Evolutionary conservation across 2,888 invertebrate genomes (phyloP), one percentile per base, ranked within the genome.

Genomic region (Dynastes maya): DNA sequence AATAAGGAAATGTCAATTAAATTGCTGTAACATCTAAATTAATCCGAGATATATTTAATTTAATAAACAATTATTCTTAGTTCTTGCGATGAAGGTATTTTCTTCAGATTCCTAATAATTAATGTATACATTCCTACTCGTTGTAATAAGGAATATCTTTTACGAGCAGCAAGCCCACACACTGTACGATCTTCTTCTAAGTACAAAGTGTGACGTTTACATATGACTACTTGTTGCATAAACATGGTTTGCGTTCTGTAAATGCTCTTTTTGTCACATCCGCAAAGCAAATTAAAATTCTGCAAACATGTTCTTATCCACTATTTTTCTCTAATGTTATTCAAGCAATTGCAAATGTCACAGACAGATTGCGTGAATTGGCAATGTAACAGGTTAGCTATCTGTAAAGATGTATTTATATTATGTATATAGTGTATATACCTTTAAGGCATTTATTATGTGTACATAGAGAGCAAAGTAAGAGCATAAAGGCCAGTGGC

Each of bases 191-290:
- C 45, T 72, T 72, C 58, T 22, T 58, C 40, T 32, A 72, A 58
- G 37, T 22, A 58, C 22, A 61, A 22, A 37, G 22, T 27, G 40
- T n/a, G 58, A 58, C 58, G 58, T 61, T 72, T 58, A 72, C 72
- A 58, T 72, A 72, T 58, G 58, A 58, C 58, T 72, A 40, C 72
- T 58, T 72, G 58, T 72, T 58, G 72, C 45, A 40, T 71, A 71
- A 71, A 71, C 71, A 71, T 55, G 16, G 58, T 37, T 72, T 72
- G 58, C 58, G 55, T n/a, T 58, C 53, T 32, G 32, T 71, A 53
- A 71, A 49, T 55, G 72, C 37, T 72, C 58, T 40, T 58, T 72
- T 32, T 72, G 22, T 58, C 58, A 53, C 70, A 70, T 70, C 53
- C 29, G 29, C 70, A 53, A 37, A 51, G 53, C 51, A 53, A 72